phyloP scores from a whole-genome alignment of 2,888 invertebrate genomes.

The Trisateles emortualis region DNA sequence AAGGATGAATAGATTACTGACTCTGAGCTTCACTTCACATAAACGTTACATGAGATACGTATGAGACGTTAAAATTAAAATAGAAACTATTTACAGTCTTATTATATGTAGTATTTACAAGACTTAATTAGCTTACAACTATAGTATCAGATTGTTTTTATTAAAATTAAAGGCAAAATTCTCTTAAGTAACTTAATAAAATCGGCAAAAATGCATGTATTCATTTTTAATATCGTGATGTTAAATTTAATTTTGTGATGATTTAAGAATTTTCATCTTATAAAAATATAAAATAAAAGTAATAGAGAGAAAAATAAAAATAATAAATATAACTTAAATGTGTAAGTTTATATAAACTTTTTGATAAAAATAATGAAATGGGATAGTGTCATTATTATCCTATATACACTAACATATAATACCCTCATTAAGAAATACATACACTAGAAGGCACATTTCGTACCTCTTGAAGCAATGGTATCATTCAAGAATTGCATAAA shows the following conservation, averaged over 20 bases:
- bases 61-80: constrained; percentile 40
- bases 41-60: constrained; percentile 18
- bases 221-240: constrained; percentile 8
- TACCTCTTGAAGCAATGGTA: constrained; percentile 71
- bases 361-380: constrained; percentile 16
- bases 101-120: constrained; percentile 59
- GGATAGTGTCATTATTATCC: constrained; percentile 35
- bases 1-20: constrained; percentile 4
- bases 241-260: constrained; percentile 25
- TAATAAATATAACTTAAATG: constrained; percentile 31
- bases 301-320: constrained; percentile 25
- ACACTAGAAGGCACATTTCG: constrained; percentile 79
- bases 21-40: constrained; percentile 16
- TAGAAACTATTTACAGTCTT: constrained; percentile 61
- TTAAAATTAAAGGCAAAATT: constrained; percentile 39
- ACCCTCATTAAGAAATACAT: constrained; percentile 77
- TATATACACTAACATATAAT: constrained; percentile 76
- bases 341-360: constrained; percentile 27
- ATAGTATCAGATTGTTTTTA: constrained; percentile 43
- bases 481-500: constrained; percentile 35
- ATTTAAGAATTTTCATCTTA: not conserved
- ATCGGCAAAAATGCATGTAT: constrained; percentile 21
- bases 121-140: constrained; percentile 41
- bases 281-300: constrained; percentile 10
- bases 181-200: constrained; percentile 24